Conservation (phyloP, 2,113 vertebrate genomes). For the Heloderma charlesbogerti region DNA sequence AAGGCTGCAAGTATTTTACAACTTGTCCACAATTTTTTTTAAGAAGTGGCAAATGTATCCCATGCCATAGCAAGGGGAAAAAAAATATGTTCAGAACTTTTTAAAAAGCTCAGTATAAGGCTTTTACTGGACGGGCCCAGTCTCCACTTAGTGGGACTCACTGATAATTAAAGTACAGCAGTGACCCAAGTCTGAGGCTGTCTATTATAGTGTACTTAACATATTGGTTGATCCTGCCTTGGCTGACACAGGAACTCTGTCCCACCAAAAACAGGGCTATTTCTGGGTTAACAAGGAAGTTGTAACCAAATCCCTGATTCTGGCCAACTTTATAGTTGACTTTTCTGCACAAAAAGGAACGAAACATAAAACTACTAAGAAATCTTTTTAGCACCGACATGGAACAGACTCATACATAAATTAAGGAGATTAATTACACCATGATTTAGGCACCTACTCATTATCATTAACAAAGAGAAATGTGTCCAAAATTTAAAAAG, state of each 20-base stretch:
- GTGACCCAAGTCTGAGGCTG: no score
- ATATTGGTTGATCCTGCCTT: neutral
- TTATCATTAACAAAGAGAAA: constrained; percentile 56
- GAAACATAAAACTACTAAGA: constrained; percentile 29
- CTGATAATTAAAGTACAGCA: neutral
- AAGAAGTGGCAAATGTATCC: neutral
- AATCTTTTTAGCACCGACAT: constrained; percentile 51
- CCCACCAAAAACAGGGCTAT: neutral
- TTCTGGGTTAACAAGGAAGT: constrained; percentile 41
- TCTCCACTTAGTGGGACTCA: neutral
- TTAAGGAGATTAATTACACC: constrained; percentile 75
- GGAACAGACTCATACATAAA: constrained; percentile 63
- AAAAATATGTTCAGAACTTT: no score
- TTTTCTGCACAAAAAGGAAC: neutral
- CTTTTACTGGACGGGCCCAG: neutral
- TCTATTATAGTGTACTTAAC: neutral
- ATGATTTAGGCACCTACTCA: constrained; percentile 69
- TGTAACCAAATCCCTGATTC: constrained; percentile 30
- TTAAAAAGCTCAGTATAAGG: neutral
- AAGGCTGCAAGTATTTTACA: neutral
- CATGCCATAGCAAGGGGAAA: neutral
- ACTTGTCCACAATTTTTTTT: neutral
- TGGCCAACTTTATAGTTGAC: constrained; percentile 33
- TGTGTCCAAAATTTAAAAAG: constrained; percentile 63
- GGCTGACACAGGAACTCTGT: neutral